These are phyloP conservation scores for Colossoma macropomum DNA, from an alignment of 2,113 vertebrate genomes.

Conservation along the genomic window DNA sequence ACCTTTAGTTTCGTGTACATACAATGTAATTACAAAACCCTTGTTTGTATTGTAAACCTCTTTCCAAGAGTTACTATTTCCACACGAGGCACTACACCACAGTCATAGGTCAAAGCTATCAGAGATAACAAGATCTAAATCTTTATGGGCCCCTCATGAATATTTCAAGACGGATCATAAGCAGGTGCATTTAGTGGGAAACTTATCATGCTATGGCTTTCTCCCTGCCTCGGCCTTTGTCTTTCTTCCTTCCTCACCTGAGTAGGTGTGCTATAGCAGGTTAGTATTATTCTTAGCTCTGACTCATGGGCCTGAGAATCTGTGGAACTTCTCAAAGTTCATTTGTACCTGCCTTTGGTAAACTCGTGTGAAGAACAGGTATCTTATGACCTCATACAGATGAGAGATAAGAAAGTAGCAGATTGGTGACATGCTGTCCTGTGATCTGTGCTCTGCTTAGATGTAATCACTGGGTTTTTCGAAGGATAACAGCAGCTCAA, in stretches of 20 bases:
- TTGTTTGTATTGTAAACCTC: too few species aligned
- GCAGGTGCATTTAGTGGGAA: not conserved
- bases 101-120: too few species aligned
- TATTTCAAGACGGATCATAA: not conserved
- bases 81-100: too few species aligned
- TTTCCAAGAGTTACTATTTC: too few species aligned
- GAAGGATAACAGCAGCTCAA: not conserved
- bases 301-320: conserved; percentile 33
- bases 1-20: not conserved
- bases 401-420: not conserved
- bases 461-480: not conserved
- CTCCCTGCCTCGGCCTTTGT: not conserved
- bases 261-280: not conserved
- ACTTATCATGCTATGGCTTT: not conserved
- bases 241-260: not conserved
- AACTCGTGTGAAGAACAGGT: not conserved
- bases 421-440: not conserved
- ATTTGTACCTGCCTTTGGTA: conserved; percentile 15
- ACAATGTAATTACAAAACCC: too few species aligned
- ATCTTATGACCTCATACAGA: not conserved
- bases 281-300: not conserved
- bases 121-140: not conserved
- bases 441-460: not conserved
- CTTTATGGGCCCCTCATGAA: not conserved
- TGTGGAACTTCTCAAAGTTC: conserved; percentile 3